phyloP scores from a whole-genome alignment of 2,797 vertebrate species.

The Spinus olivaceus region DNA sequence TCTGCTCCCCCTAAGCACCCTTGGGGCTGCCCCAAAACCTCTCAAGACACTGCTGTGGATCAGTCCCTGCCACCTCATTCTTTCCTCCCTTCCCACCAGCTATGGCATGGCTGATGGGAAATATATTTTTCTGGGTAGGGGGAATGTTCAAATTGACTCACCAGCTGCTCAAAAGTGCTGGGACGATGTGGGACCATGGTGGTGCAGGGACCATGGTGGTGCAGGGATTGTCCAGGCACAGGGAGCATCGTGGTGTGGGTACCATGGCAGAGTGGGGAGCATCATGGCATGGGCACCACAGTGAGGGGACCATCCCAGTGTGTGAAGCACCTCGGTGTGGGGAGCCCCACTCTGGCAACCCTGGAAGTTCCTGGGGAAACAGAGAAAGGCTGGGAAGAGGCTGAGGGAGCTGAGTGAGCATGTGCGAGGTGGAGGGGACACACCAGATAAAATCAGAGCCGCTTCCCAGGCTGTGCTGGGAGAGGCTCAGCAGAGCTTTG shows the following conservation, averaged over 20 bases:
- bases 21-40: accelerated
- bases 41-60: accelerated
- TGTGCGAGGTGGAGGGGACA: neutral
- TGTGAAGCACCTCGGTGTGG: accelerated
- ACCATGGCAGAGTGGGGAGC: accelerated
- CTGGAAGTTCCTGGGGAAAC: neutral
- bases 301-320: accelerated
- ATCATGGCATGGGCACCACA: accelerated
- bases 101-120: neutral
- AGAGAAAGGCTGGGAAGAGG: neutral
- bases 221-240: accelerated
- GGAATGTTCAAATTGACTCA: neutral
- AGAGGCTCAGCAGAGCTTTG: slow-evolving; percentile 1
- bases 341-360: neutral
- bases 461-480: slow-evolving; percentile 10
- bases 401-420: neutral
- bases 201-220: accelerated
- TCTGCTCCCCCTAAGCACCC: neutral
- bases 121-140: neutral
- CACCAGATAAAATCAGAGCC: neutral
- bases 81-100: neutral
- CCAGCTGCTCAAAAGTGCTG: accelerated
- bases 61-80: neutral
- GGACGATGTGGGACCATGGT: neutral
- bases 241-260: accelerated